Evolutionary conservation across 2,113 vertebrate species (phyloP).

Genomic region (Pelusios castaneus): DNA sequence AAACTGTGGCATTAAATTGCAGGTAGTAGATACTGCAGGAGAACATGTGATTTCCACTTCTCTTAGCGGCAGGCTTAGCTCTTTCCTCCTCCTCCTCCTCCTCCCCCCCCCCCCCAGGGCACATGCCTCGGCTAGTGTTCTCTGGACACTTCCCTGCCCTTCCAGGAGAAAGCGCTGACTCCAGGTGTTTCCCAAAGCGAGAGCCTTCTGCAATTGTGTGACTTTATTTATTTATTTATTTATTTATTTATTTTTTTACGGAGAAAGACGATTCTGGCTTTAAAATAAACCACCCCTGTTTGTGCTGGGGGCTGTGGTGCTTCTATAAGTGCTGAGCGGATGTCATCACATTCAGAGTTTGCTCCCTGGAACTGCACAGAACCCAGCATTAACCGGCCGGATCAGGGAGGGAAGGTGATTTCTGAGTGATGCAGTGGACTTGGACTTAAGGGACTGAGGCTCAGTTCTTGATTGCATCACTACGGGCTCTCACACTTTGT

Average conservation of each 20-base stretch:
- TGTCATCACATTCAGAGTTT: background rate
- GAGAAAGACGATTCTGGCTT: background rate
- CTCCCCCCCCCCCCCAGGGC: too few relatives aligned
- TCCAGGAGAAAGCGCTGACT: constrained; percentile 39
- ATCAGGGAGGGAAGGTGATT: background rate
- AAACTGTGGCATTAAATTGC: background rate
- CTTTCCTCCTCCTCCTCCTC: constrained; percentile 9
- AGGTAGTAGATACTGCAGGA: background rate
- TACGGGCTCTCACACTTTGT: background rate
- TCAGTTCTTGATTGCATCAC: background rate
- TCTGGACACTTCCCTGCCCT: constrained; percentile 14
- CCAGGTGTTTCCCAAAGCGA: constrained; percentile 51
- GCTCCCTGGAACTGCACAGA: background rate
- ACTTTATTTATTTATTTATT: background rate
- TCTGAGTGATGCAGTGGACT: background rate
- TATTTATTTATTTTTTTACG: constrained; percentile 14
- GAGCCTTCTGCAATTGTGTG: constrained; percentile 10
- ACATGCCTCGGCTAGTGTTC: background rate
- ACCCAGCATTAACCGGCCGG: background rate
- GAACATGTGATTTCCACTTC: fast-evolving
- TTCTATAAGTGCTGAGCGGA: fast-evolving
- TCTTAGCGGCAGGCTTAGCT: background rate
- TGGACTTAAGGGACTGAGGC: background rate
- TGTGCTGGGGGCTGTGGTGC: fast-evolving
- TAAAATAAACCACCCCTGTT: background rate